A percentile compares a stretch with the other conserved stretches of the same genome.
These are phyloP conservation scores for Dendronephthya gigantea DNA, from an alignment of 64 coral and sea anemone species.

Conservation along the genomic window DNA sequence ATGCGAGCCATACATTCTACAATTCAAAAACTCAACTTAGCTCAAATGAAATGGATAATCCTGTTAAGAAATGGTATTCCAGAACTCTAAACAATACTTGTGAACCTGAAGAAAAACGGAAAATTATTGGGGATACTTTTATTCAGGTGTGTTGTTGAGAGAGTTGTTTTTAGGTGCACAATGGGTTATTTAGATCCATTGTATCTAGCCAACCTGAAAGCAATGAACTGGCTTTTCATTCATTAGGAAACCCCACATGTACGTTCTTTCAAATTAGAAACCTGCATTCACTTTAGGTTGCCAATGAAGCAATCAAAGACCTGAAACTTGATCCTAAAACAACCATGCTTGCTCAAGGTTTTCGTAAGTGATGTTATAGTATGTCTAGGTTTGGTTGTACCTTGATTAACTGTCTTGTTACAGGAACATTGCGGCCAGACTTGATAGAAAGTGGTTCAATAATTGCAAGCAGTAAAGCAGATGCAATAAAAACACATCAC, in stretches of 20 bases:
- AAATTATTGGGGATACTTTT: conserved; percentile 97
- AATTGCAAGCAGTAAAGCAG: conserved; percentile 79
- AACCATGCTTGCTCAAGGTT: conserved; percentile 93
- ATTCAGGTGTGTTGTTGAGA: conserved; percentile 69
- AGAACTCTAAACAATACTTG: conserved; percentile 72
- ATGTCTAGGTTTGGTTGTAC: neutral
- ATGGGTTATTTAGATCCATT: neutral
- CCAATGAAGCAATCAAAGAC: conserved; percentile 70
- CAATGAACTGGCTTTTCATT: no score
- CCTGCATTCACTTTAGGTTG: conserved; percentile 39
- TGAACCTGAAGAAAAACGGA: conserved; percentile 86
- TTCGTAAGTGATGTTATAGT: neutral
- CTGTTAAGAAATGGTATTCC: conserved; percentile 70
- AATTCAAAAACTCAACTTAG: conserved; percentile 74
- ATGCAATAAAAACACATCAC: conserved; percentile 96
- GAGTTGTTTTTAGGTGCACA: no score
- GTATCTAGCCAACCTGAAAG: neutral
- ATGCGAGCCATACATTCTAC: conserved; percentile 79
- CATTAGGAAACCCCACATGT: no score
- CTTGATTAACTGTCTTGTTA: neutral
- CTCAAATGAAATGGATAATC: conserved; percentile 60
- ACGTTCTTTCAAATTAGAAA: neutral
- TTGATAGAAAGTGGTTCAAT: conserved; percentile 88
- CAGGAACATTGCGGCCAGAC: conserved; percentile 93
- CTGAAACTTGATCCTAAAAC: conserved; percentile 60